Evolutionary conservation across 2,888 invertebrate species (phyloP).

Genomic region (Boloria selene): DNA sequence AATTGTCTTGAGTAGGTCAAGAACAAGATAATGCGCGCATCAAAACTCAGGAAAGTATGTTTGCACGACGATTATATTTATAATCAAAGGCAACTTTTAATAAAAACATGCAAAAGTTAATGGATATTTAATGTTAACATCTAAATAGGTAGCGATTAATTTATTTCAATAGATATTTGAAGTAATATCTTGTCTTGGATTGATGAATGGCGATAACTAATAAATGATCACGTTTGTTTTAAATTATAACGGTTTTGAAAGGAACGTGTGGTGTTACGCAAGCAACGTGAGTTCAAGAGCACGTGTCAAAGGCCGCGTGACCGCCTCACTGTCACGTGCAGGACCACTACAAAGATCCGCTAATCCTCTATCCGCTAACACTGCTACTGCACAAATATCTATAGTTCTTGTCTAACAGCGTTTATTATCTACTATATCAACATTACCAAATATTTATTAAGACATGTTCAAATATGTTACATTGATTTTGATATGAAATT

Average conservation of each 20-base stretch:
- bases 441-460: neutral
- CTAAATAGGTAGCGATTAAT: neutral
- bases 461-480: neutral
- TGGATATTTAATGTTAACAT: slow-evolving; percentile 28
- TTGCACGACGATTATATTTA: slow-evolving; percentile 4
- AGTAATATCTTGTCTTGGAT: slow-evolving; percentile 3
- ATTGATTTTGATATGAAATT: neutral
- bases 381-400: slow-evolving; percentile 7
- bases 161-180: neutral
- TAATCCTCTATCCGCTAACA: slow-evolving; percentile 11
- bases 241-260: slow-evolving; percentile 67
- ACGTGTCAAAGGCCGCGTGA: slow-evolving; percentile 75
- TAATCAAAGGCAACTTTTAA: neutral
- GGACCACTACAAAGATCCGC: slow-evolving; percentile 57
- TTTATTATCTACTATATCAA: slow-evolving; percentile 9
- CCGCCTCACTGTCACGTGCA: slow-evolving; percentile 59
- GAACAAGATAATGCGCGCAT: slow-evolving; percentile 45
- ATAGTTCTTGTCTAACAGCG: neutral
- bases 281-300: slow-evolving; percentile 78
- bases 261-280: slow-evolving; percentile 73
- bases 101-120: slow-evolving; percentile 14
- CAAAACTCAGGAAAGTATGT: slow-evolving; percentile 29
- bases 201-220: slow-evolving; percentile 56
- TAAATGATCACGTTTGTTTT: slow-evolving; percentile 73
- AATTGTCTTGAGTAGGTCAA: slow-evolving; percentile 65